A percentile compares a stretch with the other conserved stretches of the same genome.
These are phyloP conservation scores for Pristionchus japonicus DNA, from an alignment of 2,888 invertebrate genomes.

Conservation along the genomic window DNA sequence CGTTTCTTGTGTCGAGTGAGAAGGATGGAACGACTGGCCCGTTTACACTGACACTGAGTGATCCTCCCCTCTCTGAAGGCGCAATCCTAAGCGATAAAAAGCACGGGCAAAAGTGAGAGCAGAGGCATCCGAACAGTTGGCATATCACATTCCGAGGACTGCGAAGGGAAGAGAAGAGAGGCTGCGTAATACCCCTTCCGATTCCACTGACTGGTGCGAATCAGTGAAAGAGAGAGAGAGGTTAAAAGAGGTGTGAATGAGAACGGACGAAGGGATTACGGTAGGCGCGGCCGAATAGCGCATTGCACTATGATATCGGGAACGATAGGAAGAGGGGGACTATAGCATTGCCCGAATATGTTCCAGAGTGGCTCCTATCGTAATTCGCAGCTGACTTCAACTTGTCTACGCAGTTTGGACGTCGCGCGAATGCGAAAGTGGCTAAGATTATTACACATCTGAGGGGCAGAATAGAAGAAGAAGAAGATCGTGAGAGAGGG, in stretches of 20 bases:
- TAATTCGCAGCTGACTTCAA: not conserved
- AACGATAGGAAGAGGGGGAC: no score
- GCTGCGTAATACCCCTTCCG: not conserved
- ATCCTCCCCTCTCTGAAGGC: not conserved
- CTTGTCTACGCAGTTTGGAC: not conserved
- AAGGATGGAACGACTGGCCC: constrained; percentile 23
- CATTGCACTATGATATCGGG: no score
- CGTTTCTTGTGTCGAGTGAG: not conserved
- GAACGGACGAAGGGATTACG: not conserved
- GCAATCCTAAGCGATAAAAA: constrained; percentile 30
- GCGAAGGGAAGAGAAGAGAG: not conserved
- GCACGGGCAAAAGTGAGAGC: not conserved
- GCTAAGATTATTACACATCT: constrained; percentile 28
- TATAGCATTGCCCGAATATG: no score
- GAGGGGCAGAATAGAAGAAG: no score
- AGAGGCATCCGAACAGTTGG: constrained; percentile 16
- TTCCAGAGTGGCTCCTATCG: no score
- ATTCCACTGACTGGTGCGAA: not conserved
- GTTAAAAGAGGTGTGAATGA: not conserved
- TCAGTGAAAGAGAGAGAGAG: not conserved
- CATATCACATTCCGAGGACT: constrained; percentile 40
- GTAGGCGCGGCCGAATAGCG: not conserved
- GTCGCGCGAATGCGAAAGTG: constrained; percentile 27
- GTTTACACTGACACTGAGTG: constrained; percentile 34
- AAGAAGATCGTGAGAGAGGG: constrained; percentile 37